Conservation (phyloP, 2,797 vertebrate species). For the Hafferia zeledoni region DNA sequence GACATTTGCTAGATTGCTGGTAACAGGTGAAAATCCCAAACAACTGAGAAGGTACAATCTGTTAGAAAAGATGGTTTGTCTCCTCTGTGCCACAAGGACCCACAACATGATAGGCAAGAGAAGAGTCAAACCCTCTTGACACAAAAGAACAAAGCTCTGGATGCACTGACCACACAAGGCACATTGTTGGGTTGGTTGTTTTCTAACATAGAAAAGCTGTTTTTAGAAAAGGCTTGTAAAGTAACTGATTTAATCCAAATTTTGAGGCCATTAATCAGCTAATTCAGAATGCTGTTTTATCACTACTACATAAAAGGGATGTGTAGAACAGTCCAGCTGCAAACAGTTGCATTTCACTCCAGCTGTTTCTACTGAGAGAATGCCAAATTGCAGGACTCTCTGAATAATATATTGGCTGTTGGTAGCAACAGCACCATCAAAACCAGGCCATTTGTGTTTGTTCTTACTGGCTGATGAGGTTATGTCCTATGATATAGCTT, state of each 20-base stretch:
- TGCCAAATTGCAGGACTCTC: neutral
- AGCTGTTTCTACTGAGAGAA: neutral
- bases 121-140: neutral
- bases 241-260: neutral
- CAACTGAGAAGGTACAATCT: neutral
- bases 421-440: neutral
- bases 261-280: neutral
- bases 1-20: neutral
- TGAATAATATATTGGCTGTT: neutral
- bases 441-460: neutral
- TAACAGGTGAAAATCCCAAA: neutral
- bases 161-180: neutral
- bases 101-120: neutral
- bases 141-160: neutral
- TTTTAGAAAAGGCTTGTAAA: neutral
- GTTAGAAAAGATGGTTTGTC: neutral
- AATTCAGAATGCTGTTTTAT: neutral
- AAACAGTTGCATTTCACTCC: neutral
- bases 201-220: neutral
- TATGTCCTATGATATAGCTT: neutral
- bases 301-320: neutral
- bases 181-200: neutral
- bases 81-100: neutral
- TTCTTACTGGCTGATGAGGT: neutral
- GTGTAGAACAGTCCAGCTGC: neutral